A percentile compares a stretch with the other conserved stretches of the same genome.
Conservation (phyloP, 2,888 invertebrate genomes). For the Cantharis rufa region DNA sequence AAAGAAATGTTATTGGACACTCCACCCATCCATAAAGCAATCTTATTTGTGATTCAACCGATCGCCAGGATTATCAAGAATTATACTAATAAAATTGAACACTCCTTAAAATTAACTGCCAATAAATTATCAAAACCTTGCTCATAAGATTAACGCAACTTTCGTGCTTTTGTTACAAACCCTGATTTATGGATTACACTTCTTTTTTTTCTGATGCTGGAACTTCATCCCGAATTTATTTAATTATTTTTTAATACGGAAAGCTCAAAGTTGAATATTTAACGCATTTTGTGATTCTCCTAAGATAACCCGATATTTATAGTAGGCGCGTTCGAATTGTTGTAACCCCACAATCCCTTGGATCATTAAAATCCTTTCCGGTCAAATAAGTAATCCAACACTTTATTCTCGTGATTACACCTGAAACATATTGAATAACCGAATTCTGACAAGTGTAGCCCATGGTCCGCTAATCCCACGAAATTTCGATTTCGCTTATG, state of each 20-base stretch:
- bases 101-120: conserved; percentile 55
- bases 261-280: not conserved
- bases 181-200: conserved; percentile 34
- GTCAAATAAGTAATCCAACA: conserved; percentile 22
- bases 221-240: not conserved
- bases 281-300: not conserved
- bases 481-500: conserved; percentile 4
- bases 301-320: conserved; percentile 2
- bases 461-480: not conserved
- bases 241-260: not conserved
- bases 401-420: conserved; percentile 9
- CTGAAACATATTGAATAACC: conserved; percentile 14
- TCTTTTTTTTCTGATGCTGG: not conserved
- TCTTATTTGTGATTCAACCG: conserved; percentile 40
- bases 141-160: conserved; percentile 47
- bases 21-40: conserved; percentile 43
- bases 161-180: conserved; percentile 36
- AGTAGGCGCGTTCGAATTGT: conserved; percentile 7
- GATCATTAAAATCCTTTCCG: conserved; percentile 26
- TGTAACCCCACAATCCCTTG: conserved; percentile 6
- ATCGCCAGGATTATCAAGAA: conserved; percentile 39
- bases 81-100: conserved; percentile 52
- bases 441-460: conserved; percentile 12
- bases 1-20: conserved; percentile 35
- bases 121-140: conserved; percentile 51